Evolutionary conservation across 2,797 vertebrate species (phyloP), one percentile per base, ranked within the genome.

Genomic region (Cossypha polioptera): DNA sequence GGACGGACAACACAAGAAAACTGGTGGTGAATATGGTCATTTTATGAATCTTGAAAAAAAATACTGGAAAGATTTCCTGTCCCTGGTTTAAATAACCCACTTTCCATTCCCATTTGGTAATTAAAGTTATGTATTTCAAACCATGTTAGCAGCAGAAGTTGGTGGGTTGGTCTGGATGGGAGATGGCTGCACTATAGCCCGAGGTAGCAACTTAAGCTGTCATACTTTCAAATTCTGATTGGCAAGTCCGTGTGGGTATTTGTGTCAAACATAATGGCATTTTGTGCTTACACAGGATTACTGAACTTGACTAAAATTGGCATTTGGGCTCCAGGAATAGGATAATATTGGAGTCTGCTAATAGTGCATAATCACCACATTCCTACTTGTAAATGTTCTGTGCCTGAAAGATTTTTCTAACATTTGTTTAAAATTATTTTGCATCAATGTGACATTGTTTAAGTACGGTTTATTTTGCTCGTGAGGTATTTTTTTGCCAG

Each of bases 261-360:
- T 88, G 91, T 75, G 73, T 95, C 87, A 94, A 94, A 86, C 33
- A 77, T 90, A 91, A 95, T 90, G 86, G 62, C 69, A 75, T 95
- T 95, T 94, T 86, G 92, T 92, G 80, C 83, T 97, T 92, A 85
- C 66, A 54, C n/a, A 47, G 74, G 77, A 94, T 95, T 94, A 84
- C 88, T 93, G 86, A 90, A 90, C 83, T 92, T 87, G 66, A 92
- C 83, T 90, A 78, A 92, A 92, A 90, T 53, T 50, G 80, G 53
- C 80, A 63, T 50, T 88, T 2, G 1, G 73, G 86, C 85, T 92
- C 87, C 3, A 0, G 82, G 69, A 96, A 62, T n/a, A 19, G 77
- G 77, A 66, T 94, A 79, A 87, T 66, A 69, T 67, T 76, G 71
- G 83, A 90, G 55, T 63, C 83, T 95, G 73, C 83, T 96, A 93